Evolutionary conservation across 1,140 invertebrate species (phyloP).

Genomic region (Melipona quadrifasciata): DNA sequence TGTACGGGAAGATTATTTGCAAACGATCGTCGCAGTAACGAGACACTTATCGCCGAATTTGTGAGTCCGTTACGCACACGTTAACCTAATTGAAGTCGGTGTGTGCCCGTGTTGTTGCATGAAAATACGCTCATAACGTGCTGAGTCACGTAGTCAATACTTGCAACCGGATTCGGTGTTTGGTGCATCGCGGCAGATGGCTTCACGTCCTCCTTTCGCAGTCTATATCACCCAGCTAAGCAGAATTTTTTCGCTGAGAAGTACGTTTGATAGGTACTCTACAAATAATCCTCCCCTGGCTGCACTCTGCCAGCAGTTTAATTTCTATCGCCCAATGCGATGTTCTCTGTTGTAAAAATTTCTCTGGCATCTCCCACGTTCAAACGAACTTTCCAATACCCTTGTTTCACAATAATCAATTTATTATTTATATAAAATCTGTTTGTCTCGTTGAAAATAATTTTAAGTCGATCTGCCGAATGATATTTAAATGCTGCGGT

Average conservation of each 20-base stretch:
- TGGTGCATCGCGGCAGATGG: slow-evolving; percentile 39
- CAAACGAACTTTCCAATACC: background rate
- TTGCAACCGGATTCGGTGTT: slow-evolving; percentile 57
- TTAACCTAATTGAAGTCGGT: slow-evolving; percentile 41
- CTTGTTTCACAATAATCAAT: no score
- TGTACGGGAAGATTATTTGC: background rate
- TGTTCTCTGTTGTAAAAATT: background rate
- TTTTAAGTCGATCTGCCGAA: no score
- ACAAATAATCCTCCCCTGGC: background rate
- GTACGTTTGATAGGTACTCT: background rate
- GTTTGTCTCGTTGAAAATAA: no score
- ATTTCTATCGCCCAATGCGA: background rate
- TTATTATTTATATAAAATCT: no score
- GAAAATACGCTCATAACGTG: slow-evolving; percentile 63
- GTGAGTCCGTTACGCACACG: slow-evolving; percentile 40
- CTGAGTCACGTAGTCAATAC: slow-evolving; percentile 65
- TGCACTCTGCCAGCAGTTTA: background rate
- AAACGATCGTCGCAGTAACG: background rate
- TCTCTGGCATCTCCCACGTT: background rate
- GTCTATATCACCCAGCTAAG: slow-evolving; percentile 7
- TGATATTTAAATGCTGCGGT: no score
- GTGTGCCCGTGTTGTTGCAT: slow-evolving; percentile 54
- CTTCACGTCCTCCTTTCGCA: slow-evolving; percentile 19
- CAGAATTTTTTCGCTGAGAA: slow-evolving; percentile 36
- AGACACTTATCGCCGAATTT: slow-evolving; percentile 42